These are phyloP conservation scores for Volucella inflata DNA, from an alignment of 2,888 invertebrate genomes.

Conservation along the genomic window DNA sequence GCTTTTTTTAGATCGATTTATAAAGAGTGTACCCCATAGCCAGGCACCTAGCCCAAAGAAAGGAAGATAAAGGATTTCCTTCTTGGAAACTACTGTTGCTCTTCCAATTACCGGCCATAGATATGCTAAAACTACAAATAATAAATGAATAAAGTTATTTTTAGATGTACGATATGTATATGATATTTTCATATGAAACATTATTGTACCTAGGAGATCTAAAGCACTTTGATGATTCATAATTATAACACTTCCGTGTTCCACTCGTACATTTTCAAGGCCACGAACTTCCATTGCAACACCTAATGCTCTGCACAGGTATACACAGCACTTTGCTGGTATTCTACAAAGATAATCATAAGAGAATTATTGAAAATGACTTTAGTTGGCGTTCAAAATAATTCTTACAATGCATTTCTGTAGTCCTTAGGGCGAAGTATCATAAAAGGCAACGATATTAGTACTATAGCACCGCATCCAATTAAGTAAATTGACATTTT, in stretches of 20 bases:
- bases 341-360: constrained; percentile 84
- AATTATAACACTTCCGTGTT: constrained; percentile 91
- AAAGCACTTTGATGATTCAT: constrained; percentile 95
- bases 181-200: neutral
- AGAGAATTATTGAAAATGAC: constrained; percentile 18
- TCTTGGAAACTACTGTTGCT: constrained; percentile 93
- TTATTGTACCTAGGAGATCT: constrained; percentile 90
- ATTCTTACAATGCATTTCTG: constrained; percentile 91
- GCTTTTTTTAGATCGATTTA: constrained; percentile 89
- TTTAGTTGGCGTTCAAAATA: neutral
- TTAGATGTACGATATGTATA: neutral
- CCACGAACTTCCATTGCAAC: constrained; percentile 90
- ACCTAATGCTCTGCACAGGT: constrained; percentile 85
- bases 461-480: constrained; percentile 86
- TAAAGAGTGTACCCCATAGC: constrained; percentile 95
- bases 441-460: constrained; percentile 90
- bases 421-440: constrained; percentile 89
- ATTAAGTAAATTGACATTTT: constrained; percentile 88
- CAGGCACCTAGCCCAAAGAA: constrained; percentile 94
- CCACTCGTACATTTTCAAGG: constrained; percentile 89
- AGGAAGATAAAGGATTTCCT: constrained; percentile 91
- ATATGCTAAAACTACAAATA: constrained; percentile 87
- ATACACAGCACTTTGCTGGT: constrained; percentile 87
- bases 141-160: constrained; percentile 20
- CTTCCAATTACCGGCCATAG: constrained; percentile 92